Base-by-base conservation (phyloP, 2,797 vertebrate genomes). In the Pseudochaenichthys georgianus region DNA sequence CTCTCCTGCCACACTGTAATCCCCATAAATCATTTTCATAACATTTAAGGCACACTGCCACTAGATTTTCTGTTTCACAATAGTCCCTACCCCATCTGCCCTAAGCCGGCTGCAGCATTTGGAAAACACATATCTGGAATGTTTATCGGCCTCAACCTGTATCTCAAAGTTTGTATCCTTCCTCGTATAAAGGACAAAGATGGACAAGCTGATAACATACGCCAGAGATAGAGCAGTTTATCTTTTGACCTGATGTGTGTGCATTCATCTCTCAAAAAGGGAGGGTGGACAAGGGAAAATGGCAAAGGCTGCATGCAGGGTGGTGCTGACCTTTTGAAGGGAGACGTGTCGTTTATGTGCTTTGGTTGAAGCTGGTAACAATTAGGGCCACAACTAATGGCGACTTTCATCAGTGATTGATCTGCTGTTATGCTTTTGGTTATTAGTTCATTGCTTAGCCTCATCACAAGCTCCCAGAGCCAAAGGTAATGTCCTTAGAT, bases 261-360 rank as follows among this genome's bases (percentile, higher is more conserved):
- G 47, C 72, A 45, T 78, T 78, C 45, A 57, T 81, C 80, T 57
- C 72, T 60, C 38, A 72, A 74, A 77, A 60, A 34, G 61, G 7
- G 63, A 48, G 51, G 45, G 23, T 21, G 48, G 68, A 61, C 34
- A n/a, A 63, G 61, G 58, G 68, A 74, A 66, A 69, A 78, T 42
- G 74, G 58, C 68, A 65, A 58, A 81, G 73, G 67, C 80, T 73
- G 73, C 61, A 41, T 59, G 55, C 53, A 63, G 81, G 77, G 70
- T 59, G 78, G 57, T 47, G 62, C 63, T 84, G 84, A 88, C 88
- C 88, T 88, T 89, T 75, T 54, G 15, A 15, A 62, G 41, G 46
- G 23, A 78, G 75, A 83, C 13, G 59, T 43, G 47, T 75, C 43
- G 52, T 63, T 72, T 75, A 45, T 41, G 45, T 41, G 38, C 46